These are phyloP conservation scores for Bambusicola thoracicus DNA, from an alignment of 2,113 vertebrate genomes.

Conservation along the genomic window DNA sequence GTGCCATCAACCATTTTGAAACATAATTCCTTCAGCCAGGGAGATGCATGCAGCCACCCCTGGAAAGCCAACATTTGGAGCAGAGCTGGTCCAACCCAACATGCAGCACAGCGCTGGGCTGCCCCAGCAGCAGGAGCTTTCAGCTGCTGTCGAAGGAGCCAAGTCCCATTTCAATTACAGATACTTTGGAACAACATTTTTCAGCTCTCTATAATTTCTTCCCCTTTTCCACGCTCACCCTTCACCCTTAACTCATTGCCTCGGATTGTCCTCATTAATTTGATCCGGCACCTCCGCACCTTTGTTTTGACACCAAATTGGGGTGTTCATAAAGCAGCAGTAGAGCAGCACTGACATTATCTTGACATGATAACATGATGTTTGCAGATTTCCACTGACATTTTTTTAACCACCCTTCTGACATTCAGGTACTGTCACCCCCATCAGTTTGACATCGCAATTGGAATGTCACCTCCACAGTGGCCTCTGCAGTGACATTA, in stretches of 20 bases:
- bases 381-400: slow-evolving; percentile 12
- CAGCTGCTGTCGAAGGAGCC: not conserved
- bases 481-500: slow-evolving; percentile 9
- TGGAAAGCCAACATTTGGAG: not conserved
- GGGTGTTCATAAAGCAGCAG: slow-evolving; percentile 3
- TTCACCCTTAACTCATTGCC: not conserved
- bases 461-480: not conserved
- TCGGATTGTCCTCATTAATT: not conserved
- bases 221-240: not conserved
- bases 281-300: not conserved
- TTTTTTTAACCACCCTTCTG: slow-evolving; percentile 36
- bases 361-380: not conserved
- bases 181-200: not conserved
- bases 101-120: not conserved
- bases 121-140: not conserved
- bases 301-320: slow-evolving; percentile 20
- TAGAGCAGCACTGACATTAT: slow-evolving; percentile 28
- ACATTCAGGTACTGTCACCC: not conserved
- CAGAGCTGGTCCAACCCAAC: not conserved
- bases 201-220: not conserved
- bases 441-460: not conserved
- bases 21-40: not conserved
- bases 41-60: not conserved
- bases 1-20: not conserved
- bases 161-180: not conserved